These are phyloP conservation scores for Chloebia gouldiae DNA, from an alignment of 2,113 vertebrate species.

Conservation along the genomic window DNA sequence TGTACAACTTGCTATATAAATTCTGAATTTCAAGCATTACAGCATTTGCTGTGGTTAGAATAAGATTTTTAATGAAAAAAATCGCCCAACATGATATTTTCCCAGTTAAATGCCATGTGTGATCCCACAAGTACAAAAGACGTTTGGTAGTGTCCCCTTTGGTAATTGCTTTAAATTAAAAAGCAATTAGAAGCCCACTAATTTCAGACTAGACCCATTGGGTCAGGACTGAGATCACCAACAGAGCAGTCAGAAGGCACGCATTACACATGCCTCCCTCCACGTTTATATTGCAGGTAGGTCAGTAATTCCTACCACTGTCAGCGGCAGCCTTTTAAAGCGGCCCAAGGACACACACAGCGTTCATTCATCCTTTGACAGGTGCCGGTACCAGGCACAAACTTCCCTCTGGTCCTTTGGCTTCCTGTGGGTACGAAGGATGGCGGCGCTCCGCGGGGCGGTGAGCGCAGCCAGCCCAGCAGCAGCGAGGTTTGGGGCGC, in stretches of 20 bases:
- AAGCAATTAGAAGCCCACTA: slow-evolving; percentile 64
- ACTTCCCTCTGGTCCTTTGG: neutral
- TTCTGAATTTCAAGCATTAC: neutral
- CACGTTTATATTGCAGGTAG: slow-evolving; percentile 1
- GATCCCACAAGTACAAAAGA: slow-evolving; percentile 44
- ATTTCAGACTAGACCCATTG: slow-evolving; percentile 51
- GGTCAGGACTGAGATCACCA: slow-evolving; percentile 54
- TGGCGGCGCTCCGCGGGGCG: neutral
- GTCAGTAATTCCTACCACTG: slow-evolving; percentile 26
- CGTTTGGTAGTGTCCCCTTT: slow-evolving; percentile 27
- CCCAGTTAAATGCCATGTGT: neutral
- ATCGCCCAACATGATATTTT: neutral
- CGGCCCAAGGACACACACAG: neutral
- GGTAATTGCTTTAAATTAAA: slow-evolving; percentile 70
- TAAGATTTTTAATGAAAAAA: neutral
- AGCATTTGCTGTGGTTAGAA: neutral
- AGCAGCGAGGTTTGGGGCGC: neutral
- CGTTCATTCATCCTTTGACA: neutral
- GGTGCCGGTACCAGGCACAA: neutral
- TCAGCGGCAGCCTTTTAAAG: neutral
- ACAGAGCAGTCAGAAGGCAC: slow-evolving; percentile 4
- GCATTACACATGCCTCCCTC: slow-evolving; percentile 1
- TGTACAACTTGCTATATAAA: neutral
- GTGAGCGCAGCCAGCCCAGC: fast-evolving
- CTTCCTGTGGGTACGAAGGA: neutral